Base-by-base conservation (phyloP, 2,888 invertebrate genomes). In the Dynastes tityus region DNA sequence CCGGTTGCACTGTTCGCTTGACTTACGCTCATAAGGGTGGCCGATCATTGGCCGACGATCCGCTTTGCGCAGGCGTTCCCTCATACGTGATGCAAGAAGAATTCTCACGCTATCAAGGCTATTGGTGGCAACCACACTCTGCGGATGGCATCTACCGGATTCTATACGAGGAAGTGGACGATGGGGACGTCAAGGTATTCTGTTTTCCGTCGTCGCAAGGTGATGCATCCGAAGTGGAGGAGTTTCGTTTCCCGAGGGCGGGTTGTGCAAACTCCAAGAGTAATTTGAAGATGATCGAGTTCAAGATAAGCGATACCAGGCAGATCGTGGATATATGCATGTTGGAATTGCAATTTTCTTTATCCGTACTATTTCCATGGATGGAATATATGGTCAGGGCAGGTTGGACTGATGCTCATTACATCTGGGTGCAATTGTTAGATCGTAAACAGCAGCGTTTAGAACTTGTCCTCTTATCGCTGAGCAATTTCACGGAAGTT, bases 1-100 rank as follows among this genome's bases (percentile, higher is more conserved):
- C 91, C 13, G 94, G 94, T 37, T 92, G 92, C 83, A 94, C 95
- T 84, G 92, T 94, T 85, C 91, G 94, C 82, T 87, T 95, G 80
- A 95, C 95, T 22, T 93, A 92, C 85, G 93, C 93, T 0, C 93
- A 93, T 84, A 93, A 92, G 87, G 93, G 93, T 2, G 92, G 93
- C 6, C 89, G 91, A 81, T 91, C 91, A 80, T 89, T 96, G 84
- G 92, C 93, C 0, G 96, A 96, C 83, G 97, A 97, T 88, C 96
- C 97, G 0, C 89, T 94, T 0, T 96, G 95, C 85, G 97, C 98
- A 0, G 99, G 99, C 0, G 95, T 97, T n/a, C 98, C 99, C 0
- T 97, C 98, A 1, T 99, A 98, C 89, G 97, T 99, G 0, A 97
- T 98, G 88, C 99, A 99, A 89, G 99, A 99, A 88, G 99, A 99